Evolutionary conservation across 2,888 invertebrate genomes (phyloP).

Genomic region (Tiphia femorata): DNA sequence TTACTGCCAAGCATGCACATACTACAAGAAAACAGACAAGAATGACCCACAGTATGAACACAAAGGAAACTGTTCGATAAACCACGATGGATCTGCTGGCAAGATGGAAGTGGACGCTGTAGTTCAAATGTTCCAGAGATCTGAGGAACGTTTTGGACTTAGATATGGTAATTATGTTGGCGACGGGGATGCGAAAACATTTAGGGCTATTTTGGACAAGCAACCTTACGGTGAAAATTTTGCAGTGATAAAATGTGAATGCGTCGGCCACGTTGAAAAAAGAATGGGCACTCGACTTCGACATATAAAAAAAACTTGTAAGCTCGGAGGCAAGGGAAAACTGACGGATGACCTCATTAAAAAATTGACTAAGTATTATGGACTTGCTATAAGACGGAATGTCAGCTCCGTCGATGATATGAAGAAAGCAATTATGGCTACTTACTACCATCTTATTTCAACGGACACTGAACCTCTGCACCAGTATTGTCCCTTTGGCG

Average conservation of each 20-base stretch:
- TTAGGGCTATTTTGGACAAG: constrained; percentile 20
- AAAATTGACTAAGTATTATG: constrained; percentile 45
- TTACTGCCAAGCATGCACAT: background rate
- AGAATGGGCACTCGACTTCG: constrained; percentile 32
- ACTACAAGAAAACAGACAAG: background rate
- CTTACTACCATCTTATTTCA: constrained; percentile 40
- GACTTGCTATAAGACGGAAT: constrained; percentile 44
- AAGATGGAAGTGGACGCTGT: no score
- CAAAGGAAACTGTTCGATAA: background rate
- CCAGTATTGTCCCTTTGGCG: constrained; percentile 34
- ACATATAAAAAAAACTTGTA: constrained; percentile 10
- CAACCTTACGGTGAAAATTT: constrained; percentile 14
- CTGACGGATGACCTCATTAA: constrained; percentile 39
- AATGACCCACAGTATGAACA: background rate
- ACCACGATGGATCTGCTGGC: background rate
- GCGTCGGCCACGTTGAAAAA: constrained; percentile 29
- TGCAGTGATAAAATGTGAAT: constrained; percentile 12
- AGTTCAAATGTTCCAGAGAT: background rate
- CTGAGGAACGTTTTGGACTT: background rate
- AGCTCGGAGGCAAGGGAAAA: constrained; percentile 25
- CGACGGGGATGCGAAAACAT: constrained; percentile 29
- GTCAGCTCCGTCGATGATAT: no score
- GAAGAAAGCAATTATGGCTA: no score
- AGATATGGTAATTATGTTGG: constrained; percentile 14
- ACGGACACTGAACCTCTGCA: constrained; percentile 41